Conservation (phyloP, 2,797 vertebrate species). For the Tokudaia tokunoshimensis region DNA sequence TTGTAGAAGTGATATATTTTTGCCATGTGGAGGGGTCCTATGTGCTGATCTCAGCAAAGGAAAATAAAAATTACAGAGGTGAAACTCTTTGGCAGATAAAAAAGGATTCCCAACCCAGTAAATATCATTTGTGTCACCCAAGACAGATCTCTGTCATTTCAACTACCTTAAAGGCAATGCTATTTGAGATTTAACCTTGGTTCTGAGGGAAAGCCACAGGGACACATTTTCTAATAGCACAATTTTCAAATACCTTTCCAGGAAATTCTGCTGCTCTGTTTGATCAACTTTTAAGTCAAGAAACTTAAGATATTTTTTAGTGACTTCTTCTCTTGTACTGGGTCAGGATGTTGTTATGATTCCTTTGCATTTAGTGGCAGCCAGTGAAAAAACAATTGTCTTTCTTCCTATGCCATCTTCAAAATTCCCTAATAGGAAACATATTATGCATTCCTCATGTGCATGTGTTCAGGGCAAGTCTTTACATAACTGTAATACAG, state of each 20-base stretch:
- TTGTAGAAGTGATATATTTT: not conserved
- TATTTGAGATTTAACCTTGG: not conserved
- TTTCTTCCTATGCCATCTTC: constrained; percentile 47
- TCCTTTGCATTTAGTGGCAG: constrained; percentile 31
- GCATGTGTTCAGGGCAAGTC: constrained; percentile 57
- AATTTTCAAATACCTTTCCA: constrained; percentile 53
- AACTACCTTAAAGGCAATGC: not conserved
- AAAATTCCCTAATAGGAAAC: constrained; percentile 70
- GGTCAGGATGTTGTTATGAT: not conserved
- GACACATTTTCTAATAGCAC: not conserved
- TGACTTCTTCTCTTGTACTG: not conserved
- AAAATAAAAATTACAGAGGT: not conserved
- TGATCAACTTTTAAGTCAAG: not conserved
- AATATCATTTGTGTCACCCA: not conserved
- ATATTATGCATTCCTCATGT: constrained; percentile 55
- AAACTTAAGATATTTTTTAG: not conserved
- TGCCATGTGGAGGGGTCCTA: not conserved
- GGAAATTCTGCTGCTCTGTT: not conserved
- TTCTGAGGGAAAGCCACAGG: not conserved
- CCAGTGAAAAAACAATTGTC: constrained; percentile 40
- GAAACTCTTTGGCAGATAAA: not conserved
- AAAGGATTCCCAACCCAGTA: not conserved
- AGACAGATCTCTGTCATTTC: not conserved
- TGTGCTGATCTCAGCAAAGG: not conserved
- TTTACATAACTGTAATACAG: constrained; percentile 60